Conservation (phyloP, 2,797 vertebrate species). For the Arnoldichthys spilopterus region DNA sequence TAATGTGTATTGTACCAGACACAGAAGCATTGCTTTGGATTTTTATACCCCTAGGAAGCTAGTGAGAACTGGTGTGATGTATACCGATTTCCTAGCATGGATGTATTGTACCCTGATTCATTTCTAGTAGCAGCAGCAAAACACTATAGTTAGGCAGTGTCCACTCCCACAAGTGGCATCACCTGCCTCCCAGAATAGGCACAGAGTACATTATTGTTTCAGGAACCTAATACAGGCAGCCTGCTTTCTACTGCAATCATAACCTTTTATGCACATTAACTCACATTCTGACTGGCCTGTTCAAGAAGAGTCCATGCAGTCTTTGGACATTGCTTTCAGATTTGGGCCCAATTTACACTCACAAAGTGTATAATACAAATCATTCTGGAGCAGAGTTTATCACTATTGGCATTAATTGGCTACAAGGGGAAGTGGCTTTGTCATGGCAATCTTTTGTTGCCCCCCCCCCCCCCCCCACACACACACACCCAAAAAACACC, state of each 20-base stretch:
- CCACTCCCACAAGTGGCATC: not conserved
- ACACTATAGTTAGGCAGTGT: not conserved
- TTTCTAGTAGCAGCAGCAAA: not conserved
- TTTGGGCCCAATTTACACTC: not conserved
- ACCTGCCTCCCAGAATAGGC: not conserved
- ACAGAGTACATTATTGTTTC: not conserved
- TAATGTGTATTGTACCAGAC: not conserved
- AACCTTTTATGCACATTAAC: not conserved
- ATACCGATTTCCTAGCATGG: too few species aligned
- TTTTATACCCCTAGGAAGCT: not conserved
- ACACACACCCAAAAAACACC: conserved; percentile 53
- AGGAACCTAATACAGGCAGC: not conserved
- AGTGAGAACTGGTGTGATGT: too few species aligned
- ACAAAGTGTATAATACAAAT: conserved; percentile 12
- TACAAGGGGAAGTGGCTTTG: conserved; percentile 65
- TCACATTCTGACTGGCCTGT: not conserved
- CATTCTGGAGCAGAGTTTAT: conserved; percentile 3
- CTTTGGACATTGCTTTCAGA: not conserved
- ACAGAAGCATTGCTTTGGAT: not conserved
- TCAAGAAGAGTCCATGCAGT: not conserved
- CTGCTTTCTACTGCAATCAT: not conserved
- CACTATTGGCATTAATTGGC: conserved; percentile 51
- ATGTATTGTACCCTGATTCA: too few species aligned
- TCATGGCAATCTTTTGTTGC: conserved; percentile 62
- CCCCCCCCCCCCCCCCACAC: conserved; percentile 57